Conservation (phyloP, 2,113 vertebrate genomes). For the Probosciger aterrimus region DNA sequence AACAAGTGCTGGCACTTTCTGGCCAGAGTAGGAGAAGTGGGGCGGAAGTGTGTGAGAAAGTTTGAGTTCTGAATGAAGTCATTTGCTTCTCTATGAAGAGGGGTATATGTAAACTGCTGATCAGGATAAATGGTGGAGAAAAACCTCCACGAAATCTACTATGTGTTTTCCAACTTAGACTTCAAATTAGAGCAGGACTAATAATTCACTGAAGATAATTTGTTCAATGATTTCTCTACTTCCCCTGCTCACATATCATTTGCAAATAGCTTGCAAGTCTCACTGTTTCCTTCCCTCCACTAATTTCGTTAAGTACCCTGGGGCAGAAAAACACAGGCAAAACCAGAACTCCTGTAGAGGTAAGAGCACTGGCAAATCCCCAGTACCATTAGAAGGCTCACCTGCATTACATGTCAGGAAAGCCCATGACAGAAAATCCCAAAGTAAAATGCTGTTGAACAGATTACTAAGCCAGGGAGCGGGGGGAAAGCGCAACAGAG, state of each 20-base stretch:
- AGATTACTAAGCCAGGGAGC: rapidly evolving
- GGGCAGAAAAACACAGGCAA: not conserved
- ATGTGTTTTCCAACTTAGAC: not conserved
- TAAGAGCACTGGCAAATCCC: not conserved
- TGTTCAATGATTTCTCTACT: not conserved
- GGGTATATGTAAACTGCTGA: not conserved
- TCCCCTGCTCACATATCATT: not conserved
- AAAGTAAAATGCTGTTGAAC: not conserved
- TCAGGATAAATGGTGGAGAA: not conserved
- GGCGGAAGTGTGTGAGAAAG: not conserved
- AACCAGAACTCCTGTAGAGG: not conserved
- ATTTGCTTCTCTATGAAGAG: not conserved
- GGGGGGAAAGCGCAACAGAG: too few species aligned
- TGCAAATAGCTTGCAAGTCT: not conserved
- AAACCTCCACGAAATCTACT: not conserved
- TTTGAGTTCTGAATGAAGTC: not conserved
- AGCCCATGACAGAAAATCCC: not conserved
- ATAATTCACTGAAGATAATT: not conserved
- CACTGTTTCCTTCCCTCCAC: not conserved
- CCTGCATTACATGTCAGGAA: not conserved
- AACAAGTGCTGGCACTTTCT: not conserved
- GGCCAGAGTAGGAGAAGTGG: not conserved
- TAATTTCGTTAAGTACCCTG: not conserved
- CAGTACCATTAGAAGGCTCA: not conserved
- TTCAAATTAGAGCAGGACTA: not conserved